A percentile compares a stretch with the other conserved stretches of the same genome.
These are phyloP conservation scores for Ditylenchus dipsaci DNA, from an alignment of 1,140 invertebrate genomes.

Conservation along the genomic window DNA sequence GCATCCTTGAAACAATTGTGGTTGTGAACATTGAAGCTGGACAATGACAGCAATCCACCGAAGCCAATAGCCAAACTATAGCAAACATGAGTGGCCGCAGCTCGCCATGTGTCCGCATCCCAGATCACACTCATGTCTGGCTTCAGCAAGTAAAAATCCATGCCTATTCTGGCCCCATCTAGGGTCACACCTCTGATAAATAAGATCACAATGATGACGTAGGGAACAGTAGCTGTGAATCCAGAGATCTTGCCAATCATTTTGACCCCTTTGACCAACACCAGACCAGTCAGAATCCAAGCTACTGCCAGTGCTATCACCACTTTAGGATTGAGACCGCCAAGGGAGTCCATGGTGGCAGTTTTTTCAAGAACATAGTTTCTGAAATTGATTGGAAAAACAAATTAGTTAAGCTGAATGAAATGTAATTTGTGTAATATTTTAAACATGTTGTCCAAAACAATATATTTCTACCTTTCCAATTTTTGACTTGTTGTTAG, in stretches of 20 bases:
- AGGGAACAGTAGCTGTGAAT: constrained; percentile 42
- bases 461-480: no score
- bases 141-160: constrained; percentile 40
- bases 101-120: constrained; percentile 58
- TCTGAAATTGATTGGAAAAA: constrained; percentile 18
- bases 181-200: constrained; percentile 41
- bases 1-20: constrained; percentile 63
- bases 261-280: constrained; percentile 41
- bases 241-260: constrained; percentile 37
- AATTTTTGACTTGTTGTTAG: no score
- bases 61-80: constrained; percentile 66
- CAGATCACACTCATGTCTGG: constrained; percentile 35
- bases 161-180: constrained; percentile 36
- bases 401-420: neutral
- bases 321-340: constrained; percentile 43
- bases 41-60: constrained; percentile 63
- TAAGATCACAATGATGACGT: constrained; percentile 40
- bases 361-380: constrained; percentile 46
- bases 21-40: constrained; percentile 61
- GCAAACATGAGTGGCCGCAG: constrained; percentile 16
- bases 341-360: constrained; percentile 29
- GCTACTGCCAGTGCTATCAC: constrained; percentile 30
- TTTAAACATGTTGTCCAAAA: no score
- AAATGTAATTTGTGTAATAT: neutral
- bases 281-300: constrained; percentile 37